Evolutionary conservation across 2,113 vertebrate genomes (phyloP), one percentile per base, ranked within the genome.

Genomic region (Heterotis niloticus): DNA sequence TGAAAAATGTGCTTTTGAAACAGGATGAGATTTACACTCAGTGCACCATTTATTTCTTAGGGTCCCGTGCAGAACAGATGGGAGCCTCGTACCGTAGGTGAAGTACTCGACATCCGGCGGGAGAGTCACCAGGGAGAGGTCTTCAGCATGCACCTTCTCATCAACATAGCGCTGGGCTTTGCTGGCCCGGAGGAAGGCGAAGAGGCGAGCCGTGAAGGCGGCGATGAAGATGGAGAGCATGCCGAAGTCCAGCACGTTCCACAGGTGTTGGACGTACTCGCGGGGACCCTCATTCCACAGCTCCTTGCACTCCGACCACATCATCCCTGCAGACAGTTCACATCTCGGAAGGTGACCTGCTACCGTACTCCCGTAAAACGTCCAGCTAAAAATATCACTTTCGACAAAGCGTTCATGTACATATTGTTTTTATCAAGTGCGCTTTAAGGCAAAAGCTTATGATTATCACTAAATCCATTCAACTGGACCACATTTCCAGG

Each of bases 301-400:
- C 81, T 96, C 95, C 81, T 96, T 96, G 84, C 95, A 96, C 85
- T 96, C 95, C 0, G 95, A 94, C 95, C 95, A 96, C 94, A 96
- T 96, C 95, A 96, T 96, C 24, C 95, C 95, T 96, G 86, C 5
- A 13, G 60, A 71, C 14, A 4, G 64, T 44, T 44, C 34, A 44
- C 34, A 44, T 44, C 34, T 44, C 34, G 7, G 34, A 44, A 44
- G 34, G 3, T 44, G 34, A 4, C 34, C 34, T 44, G 34, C 34
- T 44, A 44, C 34, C 34, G 3, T 44, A 44, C 34, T 44, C 34
- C 34, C 2, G 34, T 44, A 44, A 44, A 2, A 44, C 34, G 7
- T 7, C 34, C 34, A 44, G 34, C 34, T 44, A 44, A 44, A 7
- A 44, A 44, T 44, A 44, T 44, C 34, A 44, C 34, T 44, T 44